phyloP scores from a whole-genome alignment of 2,888 invertebrate species.

The Mantis religiosa region DNA sequence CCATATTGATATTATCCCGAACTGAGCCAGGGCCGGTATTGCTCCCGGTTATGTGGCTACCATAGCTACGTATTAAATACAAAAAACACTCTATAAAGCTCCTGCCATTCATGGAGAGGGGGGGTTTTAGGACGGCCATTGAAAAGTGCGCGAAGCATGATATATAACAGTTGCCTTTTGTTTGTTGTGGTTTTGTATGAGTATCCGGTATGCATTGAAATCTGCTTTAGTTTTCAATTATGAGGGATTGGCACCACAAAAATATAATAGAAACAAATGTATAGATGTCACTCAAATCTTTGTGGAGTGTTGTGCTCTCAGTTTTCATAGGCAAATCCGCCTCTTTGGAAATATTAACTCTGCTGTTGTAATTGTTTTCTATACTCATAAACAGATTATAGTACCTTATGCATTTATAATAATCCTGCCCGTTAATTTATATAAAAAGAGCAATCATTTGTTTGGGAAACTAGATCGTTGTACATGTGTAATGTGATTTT shows the following conservation, averaged over 20 bases:
- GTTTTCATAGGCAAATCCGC: background rate
- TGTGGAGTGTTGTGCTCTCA: background rate
- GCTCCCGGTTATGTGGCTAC: background rate
- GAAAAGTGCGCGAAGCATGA: conserved; percentile 5
- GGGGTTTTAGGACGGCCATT: background rate
- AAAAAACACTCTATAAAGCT: background rate
- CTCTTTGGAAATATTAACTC: background rate
- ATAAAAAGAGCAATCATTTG: too few relatives aligned
- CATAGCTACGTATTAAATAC: background rate
- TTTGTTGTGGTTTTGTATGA: conserved; percentile 6
- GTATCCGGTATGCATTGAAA: background rate
- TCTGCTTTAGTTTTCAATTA: background rate
- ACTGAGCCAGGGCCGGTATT: background rate
- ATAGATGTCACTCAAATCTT: background rate
- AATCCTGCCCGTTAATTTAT: background rate
- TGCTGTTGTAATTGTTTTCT: background rate
- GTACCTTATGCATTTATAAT: background rate
- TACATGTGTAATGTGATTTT: too few relatives aligned
- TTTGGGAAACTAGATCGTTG: too few relatives aligned
- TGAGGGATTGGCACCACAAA: background rate
- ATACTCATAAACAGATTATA: background rate
- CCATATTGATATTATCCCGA: background rate
- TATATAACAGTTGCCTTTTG: conserved; percentile 5
- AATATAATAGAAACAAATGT: background rate
- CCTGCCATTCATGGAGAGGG: background rate